phyloP scores from a whole-genome alignment of 2,888 invertebrate genomes.

The Petrolisthes cinctipes region DNA sequence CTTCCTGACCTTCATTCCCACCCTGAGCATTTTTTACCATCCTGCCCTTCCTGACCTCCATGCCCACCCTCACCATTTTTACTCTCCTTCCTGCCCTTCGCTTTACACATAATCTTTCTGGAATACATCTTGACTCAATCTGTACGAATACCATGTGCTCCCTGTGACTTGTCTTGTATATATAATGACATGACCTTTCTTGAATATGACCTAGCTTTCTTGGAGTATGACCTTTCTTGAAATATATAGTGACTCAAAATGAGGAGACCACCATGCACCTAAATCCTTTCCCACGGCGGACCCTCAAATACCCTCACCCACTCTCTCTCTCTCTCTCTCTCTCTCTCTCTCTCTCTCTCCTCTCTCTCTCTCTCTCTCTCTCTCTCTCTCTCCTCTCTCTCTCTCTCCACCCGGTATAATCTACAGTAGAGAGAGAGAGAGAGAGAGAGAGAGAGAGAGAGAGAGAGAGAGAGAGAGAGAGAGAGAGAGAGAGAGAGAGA shows the following conservation, averaged over 20 bases:
- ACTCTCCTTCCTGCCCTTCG: too few species aligned
- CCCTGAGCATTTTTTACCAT: too few species aligned
- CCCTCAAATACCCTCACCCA: not conserved
- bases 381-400: not conserved
- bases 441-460: conserved; percentile 16
- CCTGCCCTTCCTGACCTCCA: too few species aligned
- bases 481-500: not conserved
- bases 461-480: not conserved
- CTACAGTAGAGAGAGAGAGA: conserved; percentile 1
- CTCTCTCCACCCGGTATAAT: not conserved
- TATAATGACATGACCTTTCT: too few species aligned
- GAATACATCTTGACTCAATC: too few species aligned
- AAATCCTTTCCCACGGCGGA: not conserved
- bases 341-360: conserved; percentile 6
- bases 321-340: not conserved
- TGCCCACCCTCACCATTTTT: too few species aligned
- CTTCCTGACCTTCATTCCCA: too few species aligned
- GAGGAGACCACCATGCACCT: not conserved
- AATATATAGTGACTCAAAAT: too few species aligned
- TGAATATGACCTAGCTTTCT: not conserved
- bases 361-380: not conserved
- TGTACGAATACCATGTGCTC: too few species aligned
- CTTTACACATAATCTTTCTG: too few species aligned
- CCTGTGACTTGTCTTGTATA: too few species aligned
- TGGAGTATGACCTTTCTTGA: too few species aligned